Conservation (phyloP, 2,797 vertebrate species). For the Poecilia gillii region DNA sequence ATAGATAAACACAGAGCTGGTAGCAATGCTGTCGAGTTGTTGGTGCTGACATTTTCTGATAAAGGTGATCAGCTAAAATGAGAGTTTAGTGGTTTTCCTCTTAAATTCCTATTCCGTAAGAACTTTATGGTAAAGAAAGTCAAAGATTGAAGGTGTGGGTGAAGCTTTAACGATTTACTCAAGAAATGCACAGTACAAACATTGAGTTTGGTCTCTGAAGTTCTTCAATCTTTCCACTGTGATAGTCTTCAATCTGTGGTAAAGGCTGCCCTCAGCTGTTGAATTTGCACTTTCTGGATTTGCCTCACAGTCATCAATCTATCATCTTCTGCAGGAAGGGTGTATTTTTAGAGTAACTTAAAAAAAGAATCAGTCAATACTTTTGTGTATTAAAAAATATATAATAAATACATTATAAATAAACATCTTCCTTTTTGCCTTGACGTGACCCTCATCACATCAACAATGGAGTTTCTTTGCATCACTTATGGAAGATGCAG, state of each 20-base stretch:
- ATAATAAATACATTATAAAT: neutral
- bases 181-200: neutral
- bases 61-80: neutral
- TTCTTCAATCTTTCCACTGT: neutral
- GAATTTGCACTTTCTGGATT: neutral
- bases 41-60: neutral
- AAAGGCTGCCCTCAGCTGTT: slow-evolving; percentile 88
- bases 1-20: no score
- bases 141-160: neutral
- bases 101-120: neutral
- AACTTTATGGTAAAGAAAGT: neutral
- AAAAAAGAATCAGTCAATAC: neutral
- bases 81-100: neutral
- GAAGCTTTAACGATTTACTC: neutral
- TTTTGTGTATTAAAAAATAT: neutral
- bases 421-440: neutral
- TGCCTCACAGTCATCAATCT: neutral
- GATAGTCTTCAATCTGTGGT: slow-evolving; percentile 74
- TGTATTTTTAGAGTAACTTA: neutral
- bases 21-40: neutral
- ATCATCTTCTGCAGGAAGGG: neutral
- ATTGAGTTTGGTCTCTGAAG: neutral
- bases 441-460: neutral
- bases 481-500: neutral
- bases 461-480: neutral